These are phyloP conservation scores for Lacerta agilis DNA, from an alignment of 2,797 vertebrate genomes.

Conservation along the genomic window DNA sequence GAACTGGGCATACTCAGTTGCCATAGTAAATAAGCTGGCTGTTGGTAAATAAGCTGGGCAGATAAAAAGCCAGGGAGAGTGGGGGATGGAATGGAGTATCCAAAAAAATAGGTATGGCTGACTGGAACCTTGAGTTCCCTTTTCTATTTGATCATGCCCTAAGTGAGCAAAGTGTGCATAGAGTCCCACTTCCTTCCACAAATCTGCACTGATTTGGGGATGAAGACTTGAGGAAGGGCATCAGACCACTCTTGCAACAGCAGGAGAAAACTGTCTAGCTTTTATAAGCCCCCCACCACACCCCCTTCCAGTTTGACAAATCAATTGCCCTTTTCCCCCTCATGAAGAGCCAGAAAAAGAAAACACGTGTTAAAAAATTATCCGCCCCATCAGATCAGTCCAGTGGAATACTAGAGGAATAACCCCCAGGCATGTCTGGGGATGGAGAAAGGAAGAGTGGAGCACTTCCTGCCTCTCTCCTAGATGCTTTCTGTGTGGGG, in stretches of 20 bases:
- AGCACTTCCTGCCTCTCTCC: neutral
- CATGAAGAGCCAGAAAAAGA: neutral
- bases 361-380: neutral
- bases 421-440: neutral
- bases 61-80: neutral
- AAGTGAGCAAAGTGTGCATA: too few species aligned
- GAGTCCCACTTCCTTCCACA: neutral
- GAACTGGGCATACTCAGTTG: neutral
- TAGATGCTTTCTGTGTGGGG: neutral
- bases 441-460: neutral
- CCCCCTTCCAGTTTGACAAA: rapidly evolving
- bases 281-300: neutral
- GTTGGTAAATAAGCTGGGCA: neutral
- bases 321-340: neutral
- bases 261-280: neutral
- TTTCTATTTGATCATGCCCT: too few species aligned
- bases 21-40: neutral
- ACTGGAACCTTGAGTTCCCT: neutral
- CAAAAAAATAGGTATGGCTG: neutral
- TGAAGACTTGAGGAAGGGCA: neutral
- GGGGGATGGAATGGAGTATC: neutral
- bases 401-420: neutral
- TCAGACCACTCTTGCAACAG: rapidly evolving
- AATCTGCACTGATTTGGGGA: neutral
- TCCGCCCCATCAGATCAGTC: neutral